Evolutionary conservation across 2,113 vertebrate genomes (phyloP).

Genomic region (Pristiophorus japonicus): DNA sequence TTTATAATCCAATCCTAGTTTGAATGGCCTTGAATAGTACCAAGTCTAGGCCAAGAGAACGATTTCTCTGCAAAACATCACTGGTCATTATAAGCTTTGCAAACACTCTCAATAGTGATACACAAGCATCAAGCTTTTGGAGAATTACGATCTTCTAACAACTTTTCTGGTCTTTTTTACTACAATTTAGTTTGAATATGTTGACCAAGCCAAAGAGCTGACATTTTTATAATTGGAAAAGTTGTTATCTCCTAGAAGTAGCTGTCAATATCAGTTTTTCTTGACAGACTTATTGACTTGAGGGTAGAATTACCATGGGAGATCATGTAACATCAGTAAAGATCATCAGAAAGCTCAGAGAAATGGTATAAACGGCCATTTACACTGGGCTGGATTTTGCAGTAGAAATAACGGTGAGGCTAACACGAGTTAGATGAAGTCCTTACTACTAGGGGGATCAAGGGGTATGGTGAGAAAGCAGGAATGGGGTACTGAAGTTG

Average conservation of each 20-base stretch:
- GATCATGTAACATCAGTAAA: neutral
- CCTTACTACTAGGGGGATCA: too few relatives aligned
- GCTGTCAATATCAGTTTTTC: neutral
- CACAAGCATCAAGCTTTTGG: neutral
- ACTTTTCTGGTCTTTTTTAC: neutral
- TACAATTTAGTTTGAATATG: neutral
- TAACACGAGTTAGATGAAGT: too few relatives aligned
- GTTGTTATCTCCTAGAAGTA: neutral
- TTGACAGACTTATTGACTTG: neutral
- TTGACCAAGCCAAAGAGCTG: neutral
- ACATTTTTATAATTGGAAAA: neutral
- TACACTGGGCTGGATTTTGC: neutral
- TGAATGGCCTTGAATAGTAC: neutral
- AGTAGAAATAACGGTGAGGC: too few relatives aligned
- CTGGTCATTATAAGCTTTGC: too few relatives aligned
- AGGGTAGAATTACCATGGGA: too few relatives aligned
- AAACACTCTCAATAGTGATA: neutral
- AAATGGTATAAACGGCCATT: neutral
- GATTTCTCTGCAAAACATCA: neutral
- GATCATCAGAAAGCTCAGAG: neutral
- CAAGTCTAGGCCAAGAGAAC: neutral
- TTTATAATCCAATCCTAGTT: neutral
- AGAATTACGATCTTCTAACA: neutral
- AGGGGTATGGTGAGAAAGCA: too few relatives aligned
- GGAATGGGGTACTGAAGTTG: too few relatives aligned